Conservation (phyloP, 1,140 invertebrate species). For the Lethrus apterus region DNA sequence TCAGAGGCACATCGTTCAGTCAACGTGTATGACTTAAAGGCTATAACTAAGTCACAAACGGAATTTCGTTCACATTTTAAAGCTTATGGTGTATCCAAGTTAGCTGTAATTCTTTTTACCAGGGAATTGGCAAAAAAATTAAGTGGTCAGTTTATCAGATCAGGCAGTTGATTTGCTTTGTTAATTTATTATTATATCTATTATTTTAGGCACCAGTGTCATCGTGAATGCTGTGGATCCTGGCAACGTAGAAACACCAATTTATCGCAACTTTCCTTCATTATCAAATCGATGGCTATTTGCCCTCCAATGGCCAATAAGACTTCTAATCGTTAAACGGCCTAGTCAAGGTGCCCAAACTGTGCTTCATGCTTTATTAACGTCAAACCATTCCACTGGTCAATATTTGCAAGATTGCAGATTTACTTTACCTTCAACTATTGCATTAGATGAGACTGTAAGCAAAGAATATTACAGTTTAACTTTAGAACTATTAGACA, state of each 20-base stretch:
- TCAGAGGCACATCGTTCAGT: conserved; percentile 37
- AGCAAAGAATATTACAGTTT: conserved; percentile 30
- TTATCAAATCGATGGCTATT: conserved; percentile 32
- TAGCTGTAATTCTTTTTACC: conserved; percentile 34
- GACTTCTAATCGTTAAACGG: conserved; percentile 34
- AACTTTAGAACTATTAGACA: conserved; percentile 29
- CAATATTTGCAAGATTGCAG: conserved; percentile 37
- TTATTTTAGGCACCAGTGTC: conserved; percentile 34
- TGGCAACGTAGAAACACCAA: conserved; percentile 38
- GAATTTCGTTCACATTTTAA: conserved; percentile 33
- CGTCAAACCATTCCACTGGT: conserved; percentile 31
- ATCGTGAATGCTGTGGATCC: conserved; percentile 39
- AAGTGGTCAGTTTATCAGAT: conserved; percentile 23
- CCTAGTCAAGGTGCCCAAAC: conserved; percentile 38
- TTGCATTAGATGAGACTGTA: conserved; percentile 27
- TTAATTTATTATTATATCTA: conserved; percentile 7
- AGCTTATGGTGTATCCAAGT: conserved; percentile 36
- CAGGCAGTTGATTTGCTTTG: background rate
- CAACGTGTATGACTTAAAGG: conserved; percentile 34
- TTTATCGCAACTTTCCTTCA: conserved; percentile 37
- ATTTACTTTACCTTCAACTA: conserved; percentile 23
- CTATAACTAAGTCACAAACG: conserved; percentile 30
- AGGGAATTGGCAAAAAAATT: conserved; percentile 31
- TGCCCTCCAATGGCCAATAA: conserved; percentile 36
- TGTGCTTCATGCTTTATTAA: conserved; percentile 34